Base-by-base conservation (phyloP, 2,888 invertebrate genomes). In the Hartigia nigra region DNA sequence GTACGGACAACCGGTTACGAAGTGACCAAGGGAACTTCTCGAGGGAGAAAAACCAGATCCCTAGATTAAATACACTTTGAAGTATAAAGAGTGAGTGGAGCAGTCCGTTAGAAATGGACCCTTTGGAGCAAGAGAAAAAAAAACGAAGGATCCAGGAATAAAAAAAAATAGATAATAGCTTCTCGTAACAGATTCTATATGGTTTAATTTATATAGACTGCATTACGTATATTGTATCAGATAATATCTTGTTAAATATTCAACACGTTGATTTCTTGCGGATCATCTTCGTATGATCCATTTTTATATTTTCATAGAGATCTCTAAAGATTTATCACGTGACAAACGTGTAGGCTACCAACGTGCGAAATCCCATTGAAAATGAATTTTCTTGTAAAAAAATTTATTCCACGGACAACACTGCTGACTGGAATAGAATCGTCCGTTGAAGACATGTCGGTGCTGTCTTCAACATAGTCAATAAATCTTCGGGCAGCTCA, bases 311-410 rank as follows among this genome's bases (percentile, higher is more conserved):
- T 55, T 55, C 2, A 55, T 23, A 23, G 5, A n/a, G 23, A 55
- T 55, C 23, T 55, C 55, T 23, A 55, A 23, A 55, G 55, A 55
- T 55, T 55, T 5, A 23, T 55, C 55, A 55, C 55, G 55, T 55
- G 55, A 55, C 55, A 55, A 55, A 23, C 55, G 55, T 55, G 55
- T 23, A 55, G 23, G 55, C 9, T 14, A 55, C 23, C 55, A 55
- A 55, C 14, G 75, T 36, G 77, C 80, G 79, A 69, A 80, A 79
- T 81, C 78, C 77, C 81, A 80, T 83, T 82, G 79, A 84, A 84
- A 86, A 87, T 88, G 86, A 84, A 87, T 88, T 85, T 85, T 85
- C 84, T 80, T 82, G 86, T 85, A 88, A 88, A 89, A 89, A 88
- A 88, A 88, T 76, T 74, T 77, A 77, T 34, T 34, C 77, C 69